Evolutionary conservation across 53 echinoderm and acorn worm genomes (phyloP).

Genomic region (Antedon mediterranea): DNA sequence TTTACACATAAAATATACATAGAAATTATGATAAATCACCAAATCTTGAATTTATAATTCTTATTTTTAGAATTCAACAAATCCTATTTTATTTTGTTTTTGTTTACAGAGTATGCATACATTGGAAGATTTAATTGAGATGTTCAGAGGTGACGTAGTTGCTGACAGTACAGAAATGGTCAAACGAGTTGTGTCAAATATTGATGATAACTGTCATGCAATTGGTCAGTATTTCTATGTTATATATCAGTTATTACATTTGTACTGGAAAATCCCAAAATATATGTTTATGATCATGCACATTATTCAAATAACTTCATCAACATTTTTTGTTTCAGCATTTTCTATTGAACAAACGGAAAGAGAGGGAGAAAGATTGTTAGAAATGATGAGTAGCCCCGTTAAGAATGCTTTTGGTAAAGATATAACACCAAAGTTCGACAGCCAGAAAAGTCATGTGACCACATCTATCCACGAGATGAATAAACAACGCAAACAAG

Average conservation of each 20-base stretch:
- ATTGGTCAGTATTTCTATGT: conserved; percentile 41
- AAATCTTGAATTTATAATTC: too few relatives aligned
- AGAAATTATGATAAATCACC: too few relatives aligned
- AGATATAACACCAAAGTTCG: conserved; percentile 77
- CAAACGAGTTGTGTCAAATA: conserved; percentile 47
- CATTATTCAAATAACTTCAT: too few relatives aligned
- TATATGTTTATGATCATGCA: too few relatives aligned
- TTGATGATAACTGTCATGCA: conserved; percentile 41
- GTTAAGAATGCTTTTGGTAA: conserved; percentile 90
- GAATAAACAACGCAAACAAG: conserved; percentile 34
- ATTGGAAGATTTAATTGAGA: conserved; percentile 62
- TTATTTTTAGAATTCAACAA: too few relatives aligned
- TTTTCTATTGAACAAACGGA: conserved; percentile 47
- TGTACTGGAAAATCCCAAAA: too few relatives aligned
- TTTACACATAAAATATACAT: too few relatives aligned
- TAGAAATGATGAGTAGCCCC: conserved; percentile 66
- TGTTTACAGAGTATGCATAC: conserved; percentile 46
- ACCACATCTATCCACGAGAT: conserved; percentile 53
- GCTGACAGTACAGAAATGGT: conserved; percentile 67
- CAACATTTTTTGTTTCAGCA: too few relatives aligned
- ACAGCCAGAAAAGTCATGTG: conserved; percentile 45
- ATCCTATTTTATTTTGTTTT: neutral
- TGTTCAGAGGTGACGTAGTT: conserved; percentile 57
- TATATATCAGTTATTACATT: too few relatives aligned
- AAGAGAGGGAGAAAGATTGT: conserved; percentile 51